Evolutionary conservation across 2,888 invertebrate genomes (phyloP).

Genomic region (Andricus quercusramuli): DNA sequence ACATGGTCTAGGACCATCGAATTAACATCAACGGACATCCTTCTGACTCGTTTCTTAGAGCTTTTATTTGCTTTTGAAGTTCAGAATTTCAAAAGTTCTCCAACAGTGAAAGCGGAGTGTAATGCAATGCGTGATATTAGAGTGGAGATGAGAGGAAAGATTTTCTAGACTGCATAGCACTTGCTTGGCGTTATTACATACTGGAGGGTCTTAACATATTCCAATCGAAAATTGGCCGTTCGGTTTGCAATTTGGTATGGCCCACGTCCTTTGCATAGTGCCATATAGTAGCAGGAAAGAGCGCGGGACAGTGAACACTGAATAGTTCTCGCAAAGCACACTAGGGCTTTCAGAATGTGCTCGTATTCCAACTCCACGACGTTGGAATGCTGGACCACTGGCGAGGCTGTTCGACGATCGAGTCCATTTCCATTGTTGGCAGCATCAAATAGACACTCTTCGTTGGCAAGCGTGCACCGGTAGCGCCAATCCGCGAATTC

Average conservation of each 20-base stretch:
- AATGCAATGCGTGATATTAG: background rate
- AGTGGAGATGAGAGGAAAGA: background rate
- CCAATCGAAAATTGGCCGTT: slow-evolving; percentile 63
- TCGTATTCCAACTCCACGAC: slow-evolving; percentile 60
- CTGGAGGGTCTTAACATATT: slow-evolving; percentile 67
- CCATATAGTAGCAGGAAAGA: background rate
- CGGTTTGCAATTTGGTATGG: slow-evolving; percentile 64
- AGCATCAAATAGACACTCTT: slow-evolving; percentile 38
- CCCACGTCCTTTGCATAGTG: slow-evolving; percentile 39
- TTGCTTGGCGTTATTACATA: slow-evolving; percentile 52
- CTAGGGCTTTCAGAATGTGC: background rate
- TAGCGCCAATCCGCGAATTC: background rate
- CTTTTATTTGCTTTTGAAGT: too few species aligned
- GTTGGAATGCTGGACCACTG: slow-evolving; percentile 64
- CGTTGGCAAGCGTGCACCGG: slow-evolving; percentile 54
- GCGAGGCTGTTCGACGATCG: slow-evolving; percentile 2
- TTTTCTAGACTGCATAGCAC: background rate
- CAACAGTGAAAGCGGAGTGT: background rate
- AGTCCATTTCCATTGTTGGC: slow-evolving; percentile 67
- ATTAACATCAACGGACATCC: too few species aligned
- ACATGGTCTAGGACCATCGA: too few species aligned
- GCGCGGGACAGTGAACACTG: background rate
- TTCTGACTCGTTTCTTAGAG: too few species aligned
- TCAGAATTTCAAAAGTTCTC: too few species aligned
- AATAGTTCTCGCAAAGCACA: background rate